Evolutionary conservation across 2,113 vertebrate genomes (phyloP).

Genomic region (Vulpes vulpes): DNA sequence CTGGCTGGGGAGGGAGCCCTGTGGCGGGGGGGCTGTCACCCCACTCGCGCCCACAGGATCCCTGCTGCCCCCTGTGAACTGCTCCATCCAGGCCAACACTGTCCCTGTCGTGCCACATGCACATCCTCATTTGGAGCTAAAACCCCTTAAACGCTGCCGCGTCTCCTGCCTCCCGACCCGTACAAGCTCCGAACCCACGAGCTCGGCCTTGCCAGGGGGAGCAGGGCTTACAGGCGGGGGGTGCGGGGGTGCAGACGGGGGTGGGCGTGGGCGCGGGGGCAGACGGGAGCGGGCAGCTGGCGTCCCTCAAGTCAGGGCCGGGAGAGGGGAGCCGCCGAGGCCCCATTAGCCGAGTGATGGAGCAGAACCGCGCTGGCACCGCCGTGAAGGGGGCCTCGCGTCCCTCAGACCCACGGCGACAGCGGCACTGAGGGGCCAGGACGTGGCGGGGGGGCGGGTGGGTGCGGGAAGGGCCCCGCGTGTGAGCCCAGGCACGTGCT

Average conservation of each 20-base stretch:
- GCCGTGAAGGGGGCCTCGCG: no score
- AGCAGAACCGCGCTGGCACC: neutral
- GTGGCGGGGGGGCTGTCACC: neutral
- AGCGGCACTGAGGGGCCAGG: fast-evolving
- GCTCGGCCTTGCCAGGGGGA: no score
- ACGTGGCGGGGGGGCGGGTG: neutral
- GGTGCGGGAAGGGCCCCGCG: neutral
- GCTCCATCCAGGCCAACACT: fast-evolving
- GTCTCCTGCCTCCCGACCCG: neutral
- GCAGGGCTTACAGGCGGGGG: no score
- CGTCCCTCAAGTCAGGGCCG: no score
- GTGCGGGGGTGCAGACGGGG: no score
- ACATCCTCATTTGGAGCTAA: neutral
- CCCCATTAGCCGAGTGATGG: neutral
- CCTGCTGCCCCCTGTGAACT: fast-evolving
- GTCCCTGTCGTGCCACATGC: neutral
- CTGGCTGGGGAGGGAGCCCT: neutral
- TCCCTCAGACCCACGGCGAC: neutral
- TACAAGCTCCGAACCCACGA: neutral
- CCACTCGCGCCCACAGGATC: fast-evolving
- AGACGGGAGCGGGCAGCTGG: no score
- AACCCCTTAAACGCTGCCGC: slow-evolving; percentile 6
- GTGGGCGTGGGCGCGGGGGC: no score
- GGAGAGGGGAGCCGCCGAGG: no score
- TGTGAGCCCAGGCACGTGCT: no score